phyloP scores from a whole-genome alignment of 1,140 invertebrate genomes.

The Trichogramma pretiosum region DNA sequence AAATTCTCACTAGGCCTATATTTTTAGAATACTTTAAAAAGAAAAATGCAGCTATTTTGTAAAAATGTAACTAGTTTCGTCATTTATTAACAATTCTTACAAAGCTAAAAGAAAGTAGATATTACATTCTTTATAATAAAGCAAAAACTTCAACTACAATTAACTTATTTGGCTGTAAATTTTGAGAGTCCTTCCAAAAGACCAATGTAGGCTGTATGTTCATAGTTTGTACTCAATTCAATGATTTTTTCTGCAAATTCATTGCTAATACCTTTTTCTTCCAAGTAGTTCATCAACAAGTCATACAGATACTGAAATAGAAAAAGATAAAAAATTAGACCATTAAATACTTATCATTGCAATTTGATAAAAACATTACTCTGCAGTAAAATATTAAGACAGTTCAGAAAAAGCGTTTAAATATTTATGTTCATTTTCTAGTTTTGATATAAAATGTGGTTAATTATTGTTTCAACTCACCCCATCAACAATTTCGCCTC shows the following conservation, averaged over 20 bases:
- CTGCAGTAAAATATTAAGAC: neutral
- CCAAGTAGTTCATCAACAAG: conserved; percentile 83
- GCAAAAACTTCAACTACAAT: conserved; percentile 9
- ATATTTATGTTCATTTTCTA: neutral
- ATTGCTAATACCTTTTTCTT: conserved; percentile 86
- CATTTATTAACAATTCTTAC: conserved; percentile 13
- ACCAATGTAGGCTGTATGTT: conserved; percentile 80
- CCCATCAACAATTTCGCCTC: conserved; percentile 82
- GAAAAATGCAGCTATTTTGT: no score
- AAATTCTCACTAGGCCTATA: no score
- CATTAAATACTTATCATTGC: conserved; percentile 7
- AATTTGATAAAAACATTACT: neutral
- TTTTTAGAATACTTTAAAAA: no score
- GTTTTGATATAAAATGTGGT: conserved; percentile 4
- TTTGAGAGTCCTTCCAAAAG: conserved; percentile 77
- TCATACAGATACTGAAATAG: conserved; percentile 82
- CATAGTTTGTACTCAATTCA: conserved; percentile 79
- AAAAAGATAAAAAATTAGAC: conserved; percentile 38
- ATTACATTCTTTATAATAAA: conserved; percentile 16
- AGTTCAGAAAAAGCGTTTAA: neutral
- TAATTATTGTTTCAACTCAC: conserved; percentile 56
- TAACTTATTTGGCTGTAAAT: conserved; percentile 57
- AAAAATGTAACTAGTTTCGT: no score
- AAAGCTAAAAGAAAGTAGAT: conserved; percentile 12
- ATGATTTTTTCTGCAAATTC: conserved; percentile 83